phyloP scores from a whole-genome alignment of 2,888 invertebrate species.

The Drosophila cognata region DNA sequence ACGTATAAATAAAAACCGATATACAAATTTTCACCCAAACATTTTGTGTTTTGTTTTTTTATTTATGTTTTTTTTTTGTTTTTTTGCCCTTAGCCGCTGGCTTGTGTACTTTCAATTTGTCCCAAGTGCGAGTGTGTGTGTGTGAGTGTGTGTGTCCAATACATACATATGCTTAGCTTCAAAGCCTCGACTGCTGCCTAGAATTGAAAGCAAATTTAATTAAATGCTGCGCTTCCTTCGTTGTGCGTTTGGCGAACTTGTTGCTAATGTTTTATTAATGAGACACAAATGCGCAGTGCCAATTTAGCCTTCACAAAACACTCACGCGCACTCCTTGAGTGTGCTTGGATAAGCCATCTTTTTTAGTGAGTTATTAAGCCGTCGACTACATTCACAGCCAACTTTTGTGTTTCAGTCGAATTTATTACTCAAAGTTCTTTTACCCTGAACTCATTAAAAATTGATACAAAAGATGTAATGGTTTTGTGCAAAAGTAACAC shows the following conservation, averaged over 20 bases:
- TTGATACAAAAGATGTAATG: background rate
- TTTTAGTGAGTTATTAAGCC: background rate
- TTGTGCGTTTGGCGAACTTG: background rate
- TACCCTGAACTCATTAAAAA: background rate
- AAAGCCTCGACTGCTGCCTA: constrained; percentile 5
- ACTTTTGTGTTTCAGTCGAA: background rate
- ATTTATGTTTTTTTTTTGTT: constrained; percentile 32
- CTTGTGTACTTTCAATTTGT: constrained; percentile 71
- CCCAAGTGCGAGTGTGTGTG: constrained; percentile 23
- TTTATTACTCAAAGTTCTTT: background rate
- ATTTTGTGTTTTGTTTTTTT: constrained; percentile 22
- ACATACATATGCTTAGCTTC: constrained; percentile 25
- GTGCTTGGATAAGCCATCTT: background rate
- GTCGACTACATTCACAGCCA: background rate
- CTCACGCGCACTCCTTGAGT: background rate
- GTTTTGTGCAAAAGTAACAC: background rate
- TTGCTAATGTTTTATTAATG: constrained; percentile 51
- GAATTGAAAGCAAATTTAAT: constrained; percentile 47
- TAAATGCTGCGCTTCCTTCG: constrained; percentile 21
- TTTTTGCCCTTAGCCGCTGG: constrained; percentile 41
- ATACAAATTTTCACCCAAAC: constrained; percentile 42
- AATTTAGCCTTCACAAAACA: background rate
- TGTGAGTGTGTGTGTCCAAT: constrained; percentile 29
- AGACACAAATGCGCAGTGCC: constrained; percentile 3
- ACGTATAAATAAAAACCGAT: constrained; percentile 19